A percentile compares a stretch with the other conserved stretches of the same genome.
These are phyloP conservation scores for Augochlorella aurata DNA, from an alignment of 2,888 invertebrate genomes.

Conservation along the genomic window DNA sequence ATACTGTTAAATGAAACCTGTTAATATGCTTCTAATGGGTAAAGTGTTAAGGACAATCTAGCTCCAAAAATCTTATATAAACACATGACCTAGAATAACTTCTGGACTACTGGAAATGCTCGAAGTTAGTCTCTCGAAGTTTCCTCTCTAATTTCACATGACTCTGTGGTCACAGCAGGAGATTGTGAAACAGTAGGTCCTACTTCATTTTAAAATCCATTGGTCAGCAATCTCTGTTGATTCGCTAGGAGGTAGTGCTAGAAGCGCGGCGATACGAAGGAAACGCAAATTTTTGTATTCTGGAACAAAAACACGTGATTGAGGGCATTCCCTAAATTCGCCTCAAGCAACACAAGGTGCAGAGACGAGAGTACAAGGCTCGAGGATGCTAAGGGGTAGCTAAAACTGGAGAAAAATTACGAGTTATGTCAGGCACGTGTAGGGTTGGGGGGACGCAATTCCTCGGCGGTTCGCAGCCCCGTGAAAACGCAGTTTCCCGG, in stretches of 20 bases:
- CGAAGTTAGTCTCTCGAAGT: too few relatives aligned
- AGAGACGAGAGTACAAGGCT: background rate
- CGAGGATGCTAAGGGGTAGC: background rate
- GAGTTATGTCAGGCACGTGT: background rate
- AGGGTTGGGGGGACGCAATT: slow-evolving; percentile 29
- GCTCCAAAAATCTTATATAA: too few relatives aligned
- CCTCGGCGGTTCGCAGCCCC: slow-evolving; percentile 2
- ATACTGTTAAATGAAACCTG: too few relatives aligned
- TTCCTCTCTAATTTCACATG: background rate
- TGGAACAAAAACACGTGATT: background rate
- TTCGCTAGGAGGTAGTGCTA: background rate
- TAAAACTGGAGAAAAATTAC: background rate
- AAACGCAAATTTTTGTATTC: background rate
- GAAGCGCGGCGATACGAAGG: background rate
- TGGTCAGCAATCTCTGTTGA: background rate
- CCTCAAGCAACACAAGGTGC: background rate
- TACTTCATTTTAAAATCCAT: background rate
- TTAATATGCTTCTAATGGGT: too few relatives aligned
- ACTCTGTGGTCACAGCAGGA: background rate
- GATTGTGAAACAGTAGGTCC: background rate
- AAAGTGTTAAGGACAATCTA: too few relatives aligned
- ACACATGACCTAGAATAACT: too few relatives aligned
- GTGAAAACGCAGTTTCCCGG: slow-evolving; percentile 39
- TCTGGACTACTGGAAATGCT: too few relatives aligned
- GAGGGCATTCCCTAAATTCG: background rate